These are phyloP conservation scores for Leucophenga varia DNA, from an alignment of 1,140 invertebrate genomes.

Conservation along the genomic window DNA sequence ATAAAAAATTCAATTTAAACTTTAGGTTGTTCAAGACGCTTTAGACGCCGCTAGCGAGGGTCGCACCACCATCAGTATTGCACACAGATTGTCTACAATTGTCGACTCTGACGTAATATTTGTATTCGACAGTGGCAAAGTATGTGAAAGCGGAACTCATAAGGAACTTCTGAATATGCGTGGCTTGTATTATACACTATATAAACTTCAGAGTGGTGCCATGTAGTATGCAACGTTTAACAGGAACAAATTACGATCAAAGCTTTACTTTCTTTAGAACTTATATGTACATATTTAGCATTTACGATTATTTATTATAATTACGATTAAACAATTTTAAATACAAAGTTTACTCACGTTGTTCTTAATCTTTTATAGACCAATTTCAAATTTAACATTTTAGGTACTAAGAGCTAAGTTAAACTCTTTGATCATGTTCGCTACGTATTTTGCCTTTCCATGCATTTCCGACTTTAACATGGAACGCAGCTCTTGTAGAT, in stretches of 20 bases:
- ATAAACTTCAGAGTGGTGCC: constrained; percentile 60
- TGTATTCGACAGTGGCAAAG: constrained; percentile 69
- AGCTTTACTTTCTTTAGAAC: too few relatives aligned
- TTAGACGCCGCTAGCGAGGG: constrained; percentile 69
- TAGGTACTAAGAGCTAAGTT: constrained; percentile 21
- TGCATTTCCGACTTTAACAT: constrained; percentile 63
- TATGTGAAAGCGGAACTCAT: constrained; percentile 72
- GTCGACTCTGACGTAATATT: constrained; percentile 63
- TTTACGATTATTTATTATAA: too few relatives aligned
- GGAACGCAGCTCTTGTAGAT: constrained; percentile 64
- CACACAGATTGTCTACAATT: constrained; percentile 74
- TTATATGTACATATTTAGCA: too few relatives aligned
- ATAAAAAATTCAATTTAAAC: too few relatives aligned
- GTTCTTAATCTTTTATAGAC: too few relatives aligned
- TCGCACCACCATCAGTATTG: constrained; percentile 76
- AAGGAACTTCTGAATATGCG: constrained; percentile 64
- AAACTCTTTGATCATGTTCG: constrained; percentile 19
- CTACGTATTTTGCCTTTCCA: constrained; percentile 56
- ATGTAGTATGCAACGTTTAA: too few relatives aligned
- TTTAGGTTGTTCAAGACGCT: constrained; percentile 69
- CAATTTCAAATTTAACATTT: too few relatives aligned
- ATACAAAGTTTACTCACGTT: too few relatives aligned
- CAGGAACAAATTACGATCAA: too few relatives aligned
- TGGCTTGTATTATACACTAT: constrained; percentile 73
- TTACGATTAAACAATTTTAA: too few relatives aligned